These are phyloP conservation scores for Spilarctia lutea DNA, from an alignment of 2,888 invertebrate species.

Conservation along the genomic window DNA sequence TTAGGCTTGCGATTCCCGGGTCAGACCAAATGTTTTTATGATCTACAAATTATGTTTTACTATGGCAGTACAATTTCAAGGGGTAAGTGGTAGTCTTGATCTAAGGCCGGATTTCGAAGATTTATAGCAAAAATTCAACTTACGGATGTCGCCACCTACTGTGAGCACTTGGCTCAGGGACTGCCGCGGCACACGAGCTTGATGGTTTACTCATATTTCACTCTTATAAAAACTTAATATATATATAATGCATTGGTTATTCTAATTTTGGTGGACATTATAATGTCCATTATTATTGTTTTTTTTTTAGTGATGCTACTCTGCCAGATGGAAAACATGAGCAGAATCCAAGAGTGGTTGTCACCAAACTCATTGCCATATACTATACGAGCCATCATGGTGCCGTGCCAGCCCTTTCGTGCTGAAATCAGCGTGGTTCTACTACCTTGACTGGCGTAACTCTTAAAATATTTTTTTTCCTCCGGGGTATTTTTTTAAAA, in stretches of 20 bases:
- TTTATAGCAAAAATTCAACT: constrained; percentile 76
- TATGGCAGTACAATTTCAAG: constrained; percentile 74
- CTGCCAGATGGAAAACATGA: too few relatives aligned
- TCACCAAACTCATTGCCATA: too few relatives aligned
- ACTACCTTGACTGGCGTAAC: too few relatives aligned
- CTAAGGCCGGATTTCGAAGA: constrained; percentile 68
- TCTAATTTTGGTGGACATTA: background rate
- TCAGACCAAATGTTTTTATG: too few relatives aligned
- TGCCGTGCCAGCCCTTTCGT: too few relatives aligned
- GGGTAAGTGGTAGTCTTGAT: constrained; percentile 60
- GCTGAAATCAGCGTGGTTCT: too few relatives aligned
- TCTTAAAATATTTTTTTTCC: too few relatives aligned
- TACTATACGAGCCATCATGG: too few relatives aligned
- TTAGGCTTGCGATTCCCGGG: background rate
- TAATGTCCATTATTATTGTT: background rate
- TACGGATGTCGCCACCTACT: constrained; percentile 71
- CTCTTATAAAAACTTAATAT: constrained; percentile 16
- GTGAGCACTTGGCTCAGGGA: constrained; percentile 50
- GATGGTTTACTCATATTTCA: constrained; percentile 33
- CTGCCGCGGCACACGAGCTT: constrained; percentile 25
- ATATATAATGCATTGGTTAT: background rate
- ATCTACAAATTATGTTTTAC: constrained; percentile 66
- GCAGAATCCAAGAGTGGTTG: too few relatives aligned
- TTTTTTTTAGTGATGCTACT: too few relatives aligned
- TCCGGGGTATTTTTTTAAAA: too few relatives aligned